Evolutionary conservation across 2,888 invertebrate genomes (phyloP).

Genomic region (Ctenicera cuprea): DNA sequence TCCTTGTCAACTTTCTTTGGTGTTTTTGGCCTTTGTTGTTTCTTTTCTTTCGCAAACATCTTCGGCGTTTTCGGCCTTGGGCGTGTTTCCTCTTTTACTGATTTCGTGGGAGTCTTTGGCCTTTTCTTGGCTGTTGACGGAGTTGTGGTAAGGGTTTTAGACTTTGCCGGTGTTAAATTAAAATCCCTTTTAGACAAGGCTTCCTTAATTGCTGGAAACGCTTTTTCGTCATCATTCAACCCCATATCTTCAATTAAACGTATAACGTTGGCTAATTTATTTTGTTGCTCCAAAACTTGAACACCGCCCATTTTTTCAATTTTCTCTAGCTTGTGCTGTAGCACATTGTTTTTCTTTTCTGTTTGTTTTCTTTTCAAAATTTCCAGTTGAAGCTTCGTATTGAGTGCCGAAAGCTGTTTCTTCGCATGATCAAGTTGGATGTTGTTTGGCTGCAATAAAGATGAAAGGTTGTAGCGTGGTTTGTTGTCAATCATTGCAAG

Average conservation of each 20-base stretch:
- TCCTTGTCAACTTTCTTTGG: too few relatives aligned
- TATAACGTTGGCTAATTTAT: conserved; percentile 8
- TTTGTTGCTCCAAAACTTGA: background rate
- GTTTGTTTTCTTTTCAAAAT: conserved; percentile 78
- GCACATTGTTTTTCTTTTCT: conserved; percentile 77
- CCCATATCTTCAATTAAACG: conserved; percentile 16
- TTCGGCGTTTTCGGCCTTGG: background rate
- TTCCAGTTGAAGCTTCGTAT: conserved; percentile 79
- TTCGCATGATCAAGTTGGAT: conserved; percentile 42
- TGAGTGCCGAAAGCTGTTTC: conserved; percentile 62
- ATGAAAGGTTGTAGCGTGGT: background rate
- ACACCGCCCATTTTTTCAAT: conserved; percentile 13
- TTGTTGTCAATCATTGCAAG: conserved; percentile 50
- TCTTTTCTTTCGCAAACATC: background rate
- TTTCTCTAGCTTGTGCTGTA: conserved; percentile 76
- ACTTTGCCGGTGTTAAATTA: too few relatives aligned
- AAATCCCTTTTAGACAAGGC: background rate
- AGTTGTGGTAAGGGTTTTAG: too few relatives aligned
- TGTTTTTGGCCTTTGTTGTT: too few relatives aligned
- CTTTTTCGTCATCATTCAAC: conserved; percentile 10
- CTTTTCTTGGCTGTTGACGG: too few relatives aligned
- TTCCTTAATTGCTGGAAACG: conserved; percentile 16
- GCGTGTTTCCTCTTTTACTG: background rate
- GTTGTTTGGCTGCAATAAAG: background rate
- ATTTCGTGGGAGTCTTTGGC: background rate